Percentiles rank a stretch among this genome's conserved stretches.
These are phyloP conservation scores for Tetranychus urticae DNA, from an alignment of 1,140 invertebrate genomes.

Conservation along the genomic window DNA sequence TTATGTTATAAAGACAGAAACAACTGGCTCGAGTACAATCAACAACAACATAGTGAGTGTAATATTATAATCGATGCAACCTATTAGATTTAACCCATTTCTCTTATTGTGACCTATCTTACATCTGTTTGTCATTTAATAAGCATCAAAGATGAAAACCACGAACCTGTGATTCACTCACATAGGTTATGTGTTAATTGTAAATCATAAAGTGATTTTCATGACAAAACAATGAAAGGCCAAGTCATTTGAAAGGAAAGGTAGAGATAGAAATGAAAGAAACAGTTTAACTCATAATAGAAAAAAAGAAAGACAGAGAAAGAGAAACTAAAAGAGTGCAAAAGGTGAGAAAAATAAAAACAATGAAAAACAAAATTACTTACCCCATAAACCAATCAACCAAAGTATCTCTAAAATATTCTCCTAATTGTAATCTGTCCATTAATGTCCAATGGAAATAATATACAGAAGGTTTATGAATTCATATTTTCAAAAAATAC, in stretches of 20 bases:
- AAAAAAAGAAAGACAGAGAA: not conserved
- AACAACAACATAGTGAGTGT: not conserved
- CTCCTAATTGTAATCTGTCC: not conserved
- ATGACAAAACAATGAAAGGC: not conserved
- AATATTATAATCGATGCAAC: not conserved
- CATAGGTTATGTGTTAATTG: not conserved
- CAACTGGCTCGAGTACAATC: too few species aligned
- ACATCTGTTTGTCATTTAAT: too few species aligned
- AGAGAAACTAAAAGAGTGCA: not conserved
- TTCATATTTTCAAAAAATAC: too few species aligned
- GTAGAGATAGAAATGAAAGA: not conserved
- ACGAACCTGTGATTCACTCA: not conserved
- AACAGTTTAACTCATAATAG: not conserved
- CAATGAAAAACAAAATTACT: not conserved
- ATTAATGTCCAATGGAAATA: not conserved
- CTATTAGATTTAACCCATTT: too few species aligned
- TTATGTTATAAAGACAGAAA: not conserved
- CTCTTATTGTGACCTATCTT: too few species aligned
- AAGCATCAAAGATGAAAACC: too few species aligned
- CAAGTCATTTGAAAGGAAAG: not conserved
- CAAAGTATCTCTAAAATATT: not conserved
- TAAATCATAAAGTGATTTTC: not conserved
- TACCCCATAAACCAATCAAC: not conserved
- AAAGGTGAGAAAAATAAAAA: not conserved
- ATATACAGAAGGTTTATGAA: too few species aligned